A percentile compares a stretch with the other conserved stretches of the same genome.
phyloP scores from a whole-genome alignment of 2,888 invertebrate genomes.

The Drosophila emarginata region DNA sequence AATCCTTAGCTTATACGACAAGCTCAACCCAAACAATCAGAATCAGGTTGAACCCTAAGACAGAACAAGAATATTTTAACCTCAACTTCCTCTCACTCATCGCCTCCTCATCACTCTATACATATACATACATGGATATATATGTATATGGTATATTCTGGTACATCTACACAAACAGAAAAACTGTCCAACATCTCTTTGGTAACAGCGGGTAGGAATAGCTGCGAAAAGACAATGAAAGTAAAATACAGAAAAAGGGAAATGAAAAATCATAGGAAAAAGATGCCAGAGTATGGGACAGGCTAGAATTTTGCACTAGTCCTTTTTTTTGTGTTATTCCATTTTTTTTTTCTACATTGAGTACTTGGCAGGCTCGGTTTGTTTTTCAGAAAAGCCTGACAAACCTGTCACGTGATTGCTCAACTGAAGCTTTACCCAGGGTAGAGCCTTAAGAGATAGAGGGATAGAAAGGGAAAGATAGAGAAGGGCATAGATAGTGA shows the following conservation, averaged over 20 bases:
- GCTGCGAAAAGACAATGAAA: conserved; percentile 36
- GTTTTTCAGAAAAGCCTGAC: conserved; percentile 67
- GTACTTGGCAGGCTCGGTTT: conserved; percentile 65
- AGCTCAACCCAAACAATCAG: conserved; percentile 6
- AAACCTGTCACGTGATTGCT: conserved; percentile 76
- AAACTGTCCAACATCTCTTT: neutral
- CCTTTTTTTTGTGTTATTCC: conserved; percentile 17
- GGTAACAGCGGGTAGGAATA: conserved; percentile 35
- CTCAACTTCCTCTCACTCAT: neutral
- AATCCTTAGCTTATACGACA: conserved; percentile 1
- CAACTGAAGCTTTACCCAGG: conserved; percentile 52
- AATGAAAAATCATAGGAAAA: conserved; percentile 37
- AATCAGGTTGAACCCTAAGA: conserved; percentile 2
- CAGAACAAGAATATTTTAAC: conserved; percentile 10
- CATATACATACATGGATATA: no score
- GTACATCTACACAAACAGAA: neutral
- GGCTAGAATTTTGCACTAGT: conserved; percentile 48
- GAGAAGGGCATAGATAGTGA: neutral
- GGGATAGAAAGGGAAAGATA: neutral
- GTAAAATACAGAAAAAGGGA: conserved; percentile 27
- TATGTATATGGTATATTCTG: neutral
- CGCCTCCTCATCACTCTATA: neutral
- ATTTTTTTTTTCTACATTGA: conserved; percentile 17
- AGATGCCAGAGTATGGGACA: conserved; percentile 34
- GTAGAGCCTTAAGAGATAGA: conserved; percentile 18